These are phyloP conservation scores for Benthochromis sp. DNA, from an alignment of 2,113 vertebrate genomes.

Conservation along the genomic window DNA sequence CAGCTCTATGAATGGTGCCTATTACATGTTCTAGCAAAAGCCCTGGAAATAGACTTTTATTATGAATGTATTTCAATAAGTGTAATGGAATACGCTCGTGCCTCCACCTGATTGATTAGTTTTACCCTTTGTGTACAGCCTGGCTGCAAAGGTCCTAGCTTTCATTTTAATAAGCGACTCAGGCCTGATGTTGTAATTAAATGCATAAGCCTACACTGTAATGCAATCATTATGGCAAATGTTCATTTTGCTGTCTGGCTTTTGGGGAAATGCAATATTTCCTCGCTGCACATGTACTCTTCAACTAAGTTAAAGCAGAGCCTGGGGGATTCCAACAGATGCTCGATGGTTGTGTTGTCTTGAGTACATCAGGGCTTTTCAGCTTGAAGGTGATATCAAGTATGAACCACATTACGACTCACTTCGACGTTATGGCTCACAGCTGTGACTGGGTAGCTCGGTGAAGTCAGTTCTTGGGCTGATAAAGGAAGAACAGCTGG, in stretches of 20 bases:
- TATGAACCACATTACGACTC: conserved; percentile 40
- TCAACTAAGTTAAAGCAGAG: conserved; percentile 46
- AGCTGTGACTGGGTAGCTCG: conserved; percentile 42
- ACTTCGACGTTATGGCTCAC: conserved; percentile 44
- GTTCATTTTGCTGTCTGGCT: conserved; percentile 26
- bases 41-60: conserved; percentile 60
- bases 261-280: conserved; percentile 16
- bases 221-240: conserved; percentile 19
- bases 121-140: conserved; percentile 50
- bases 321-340: conserved; percentile 55
- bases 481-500: neutral
- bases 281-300: neutral
- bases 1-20: conserved; percentile 42
- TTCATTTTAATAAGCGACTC: conserved; percentile 40
- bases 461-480: conserved; percentile 3
- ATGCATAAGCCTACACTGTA: conserved; percentile 10
- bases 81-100: conserved; percentile 52
- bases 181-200: conserved; percentile 20
- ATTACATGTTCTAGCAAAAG: conserved; percentile 48
- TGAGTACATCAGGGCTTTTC: conserved; percentile 24
- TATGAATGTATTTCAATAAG: conserved; percentile 65
- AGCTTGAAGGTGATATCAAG: conserved; percentile 55
- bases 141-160: conserved; percentile 26
- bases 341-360: conserved; percentile 59
- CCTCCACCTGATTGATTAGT: conserved; percentile 59